Evolutionary conservation across 2,888 invertebrate species (phyloP).

Genomic region (Alentia gelatinosa): DNA sequence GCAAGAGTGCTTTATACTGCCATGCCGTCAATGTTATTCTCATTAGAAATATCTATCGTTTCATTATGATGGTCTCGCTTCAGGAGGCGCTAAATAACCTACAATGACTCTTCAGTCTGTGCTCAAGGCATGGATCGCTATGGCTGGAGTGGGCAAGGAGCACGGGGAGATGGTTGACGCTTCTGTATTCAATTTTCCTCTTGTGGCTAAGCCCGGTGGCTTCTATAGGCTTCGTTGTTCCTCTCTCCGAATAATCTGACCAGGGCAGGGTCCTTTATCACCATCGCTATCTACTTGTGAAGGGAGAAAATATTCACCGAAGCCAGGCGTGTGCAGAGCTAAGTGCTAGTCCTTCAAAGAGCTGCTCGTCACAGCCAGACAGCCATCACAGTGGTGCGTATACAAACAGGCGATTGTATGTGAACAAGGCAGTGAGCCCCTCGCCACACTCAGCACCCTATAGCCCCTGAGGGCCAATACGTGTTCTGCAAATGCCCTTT

Average conservation of each 20-base stretch:
- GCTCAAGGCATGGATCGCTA: no score
- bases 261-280: neutral
- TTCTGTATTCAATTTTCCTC: neutral
- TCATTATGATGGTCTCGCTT: no score
- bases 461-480: no score
- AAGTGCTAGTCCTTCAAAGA: neutral
- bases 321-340: neutral
- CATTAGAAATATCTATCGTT: neutral
- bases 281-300: neutral
- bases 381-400: neutral
- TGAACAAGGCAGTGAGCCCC: neutral
- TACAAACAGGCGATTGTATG: neutral
- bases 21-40: neutral
- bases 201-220: neutral
- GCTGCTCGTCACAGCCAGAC: neutral
- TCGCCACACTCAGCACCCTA: no score
- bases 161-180: neutral
- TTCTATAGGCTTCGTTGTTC: neutral
- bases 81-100: no score
- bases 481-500: neutral
- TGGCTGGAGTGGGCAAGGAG: neutral
- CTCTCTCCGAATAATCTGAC: neutral
- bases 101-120: no score
- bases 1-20: neutral
- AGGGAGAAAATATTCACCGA: neutral